Conservation (phyloP, 1,140 invertebrate genomes). For the Gonioctena quinquepunctata region DNA sequence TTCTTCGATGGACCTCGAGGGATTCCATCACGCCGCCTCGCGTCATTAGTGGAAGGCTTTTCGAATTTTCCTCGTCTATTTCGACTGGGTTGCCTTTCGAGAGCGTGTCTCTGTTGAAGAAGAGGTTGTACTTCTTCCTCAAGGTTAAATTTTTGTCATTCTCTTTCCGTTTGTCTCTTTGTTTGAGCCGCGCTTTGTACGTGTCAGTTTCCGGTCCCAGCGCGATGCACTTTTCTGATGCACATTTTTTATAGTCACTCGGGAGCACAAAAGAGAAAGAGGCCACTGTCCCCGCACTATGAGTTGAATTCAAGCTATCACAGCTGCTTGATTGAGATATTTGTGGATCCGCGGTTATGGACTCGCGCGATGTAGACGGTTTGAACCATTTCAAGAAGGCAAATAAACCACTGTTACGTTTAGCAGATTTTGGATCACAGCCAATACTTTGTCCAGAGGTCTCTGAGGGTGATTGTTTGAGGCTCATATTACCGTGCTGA, state of each 20-base stretch:
- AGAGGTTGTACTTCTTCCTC: slow-evolving; percentile 66
- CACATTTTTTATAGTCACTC: slow-evolving; percentile 56
- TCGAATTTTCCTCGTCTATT: slow-evolving; percentile 53
- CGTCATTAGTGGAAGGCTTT: slow-evolving; percentile 60
- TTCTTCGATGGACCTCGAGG: slow-evolving; percentile 52
- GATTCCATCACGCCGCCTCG: slow-evolving; percentile 42
- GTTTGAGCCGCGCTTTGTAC: slow-evolving; percentile 64
- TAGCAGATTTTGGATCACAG: slow-evolving; percentile 49
- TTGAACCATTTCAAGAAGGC: slow-evolving; percentile 60
- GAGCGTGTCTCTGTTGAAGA: slow-evolving; percentile 57
- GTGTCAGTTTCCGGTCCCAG: slow-evolving; percentile 62
- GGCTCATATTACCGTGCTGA: slow-evolving; percentile 33
- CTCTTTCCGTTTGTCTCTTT: slow-evolving; percentile 61
- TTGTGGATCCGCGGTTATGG: slow-evolving; percentile 35
- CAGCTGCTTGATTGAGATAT: slow-evolving; percentile 52
- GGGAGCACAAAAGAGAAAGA: slow-evolving; percentile 73
- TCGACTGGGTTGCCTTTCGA: slow-evolving; percentile 46
- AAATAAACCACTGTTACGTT: slow-evolving; percentile 57
- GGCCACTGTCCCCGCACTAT: slow-evolving; percentile 70
- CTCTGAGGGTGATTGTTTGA: slow-evolving; percentile 35
- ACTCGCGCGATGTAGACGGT: slow-evolving; percentile 45
- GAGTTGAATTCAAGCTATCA: slow-evolving; percentile 62
- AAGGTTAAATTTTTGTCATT: slow-evolving; percentile 64
- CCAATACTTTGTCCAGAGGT: slow-evolving; percentile 49
- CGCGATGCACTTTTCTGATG: slow-evolving; percentile 54